Conservation (phyloP, 2,888 invertebrate genomes). For the Andrena flavipes region DNA sequence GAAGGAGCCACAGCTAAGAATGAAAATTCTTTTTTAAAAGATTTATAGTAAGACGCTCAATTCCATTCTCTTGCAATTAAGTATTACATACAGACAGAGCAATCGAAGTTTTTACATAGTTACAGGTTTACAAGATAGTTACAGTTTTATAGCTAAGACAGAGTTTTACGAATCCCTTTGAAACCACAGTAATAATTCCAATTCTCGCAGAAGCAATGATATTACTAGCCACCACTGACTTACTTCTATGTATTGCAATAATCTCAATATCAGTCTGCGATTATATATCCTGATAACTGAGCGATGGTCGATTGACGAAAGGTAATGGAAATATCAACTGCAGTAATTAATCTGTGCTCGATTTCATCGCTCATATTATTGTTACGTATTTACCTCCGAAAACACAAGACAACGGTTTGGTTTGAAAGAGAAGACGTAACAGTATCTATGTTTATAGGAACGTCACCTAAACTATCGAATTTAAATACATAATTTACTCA, state of each 20-base stretch:
- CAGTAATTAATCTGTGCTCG: slow-evolving; percentile 9
- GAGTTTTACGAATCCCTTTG: background rate
- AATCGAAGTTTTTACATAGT: background rate
- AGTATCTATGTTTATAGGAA: no score
- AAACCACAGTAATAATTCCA: background rate
- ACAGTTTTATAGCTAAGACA: background rate
- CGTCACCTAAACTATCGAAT: no score
- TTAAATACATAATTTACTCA: no score
- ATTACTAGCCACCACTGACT: background rate
- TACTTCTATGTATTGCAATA: background rate
- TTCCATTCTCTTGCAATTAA: background rate
- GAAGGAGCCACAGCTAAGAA: background rate
- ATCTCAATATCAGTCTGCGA: slow-evolving; percentile 9
- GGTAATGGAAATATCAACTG: background rate
- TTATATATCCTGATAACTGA: background rate
- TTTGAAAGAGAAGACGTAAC: background rate
- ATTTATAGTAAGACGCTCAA: background rate
- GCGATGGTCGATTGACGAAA: background rate
- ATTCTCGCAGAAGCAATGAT: background rate
- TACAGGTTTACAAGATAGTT: background rate
- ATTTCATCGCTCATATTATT: background rate
- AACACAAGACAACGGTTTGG: background rate
- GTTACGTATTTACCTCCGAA: background rate
- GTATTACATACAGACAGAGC: background rate
- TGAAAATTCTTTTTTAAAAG: background rate